phyloP scores from a whole-genome alignment of 2,888 invertebrate genomes.

The Falcaria lacertinaria region DNA sequence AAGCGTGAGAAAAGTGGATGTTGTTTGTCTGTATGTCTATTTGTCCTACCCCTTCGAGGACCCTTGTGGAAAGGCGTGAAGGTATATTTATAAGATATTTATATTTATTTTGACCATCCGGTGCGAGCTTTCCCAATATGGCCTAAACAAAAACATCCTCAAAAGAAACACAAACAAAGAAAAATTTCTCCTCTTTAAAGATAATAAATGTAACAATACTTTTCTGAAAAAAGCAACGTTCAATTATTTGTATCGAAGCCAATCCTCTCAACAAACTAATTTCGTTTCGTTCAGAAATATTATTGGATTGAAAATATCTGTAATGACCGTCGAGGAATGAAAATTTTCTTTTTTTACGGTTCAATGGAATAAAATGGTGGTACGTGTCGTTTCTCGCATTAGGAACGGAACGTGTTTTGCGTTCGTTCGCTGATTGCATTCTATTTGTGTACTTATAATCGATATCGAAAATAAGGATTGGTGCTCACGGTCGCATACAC shows the following conservation, averaged over 20 bases:
- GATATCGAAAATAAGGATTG: background rate
- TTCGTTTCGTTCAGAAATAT: constrained; percentile 9
- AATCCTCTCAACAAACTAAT: constrained; percentile 8
- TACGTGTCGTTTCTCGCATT: constrained; percentile 6
- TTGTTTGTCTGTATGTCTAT: too few relatives aligned
- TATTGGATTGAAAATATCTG: constrained; percentile 13
- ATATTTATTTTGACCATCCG: too few relatives aligned
- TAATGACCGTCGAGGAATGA: constrained; percentile 6
- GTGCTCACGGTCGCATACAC: background rate
- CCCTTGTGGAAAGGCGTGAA: too few relatives aligned
- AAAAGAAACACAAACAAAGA: constrained; percentile 1
- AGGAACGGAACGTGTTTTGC: constrained; percentile 9
- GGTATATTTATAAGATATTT: too few relatives aligned
- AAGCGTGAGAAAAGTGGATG: too few relatives aligned
- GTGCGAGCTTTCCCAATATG: too few relatives aligned
- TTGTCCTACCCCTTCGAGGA: too few relatives aligned
- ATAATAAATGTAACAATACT: constrained; percentile 1
- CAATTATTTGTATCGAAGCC: constrained; percentile 1
- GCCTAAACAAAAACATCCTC: background rate
- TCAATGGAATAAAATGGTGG: constrained; percentile 9
- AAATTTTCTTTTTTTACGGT: constrained; percentile 9
- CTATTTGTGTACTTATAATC: background rate
- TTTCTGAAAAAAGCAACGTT: constrained; percentile 5
- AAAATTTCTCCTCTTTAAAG: background rate
- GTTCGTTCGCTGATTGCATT: constrained; percentile 16